phyloP scores from a whole-genome alignment of 2,113 vertebrate genomes.

The Coptodon bakossiorum region DNA sequence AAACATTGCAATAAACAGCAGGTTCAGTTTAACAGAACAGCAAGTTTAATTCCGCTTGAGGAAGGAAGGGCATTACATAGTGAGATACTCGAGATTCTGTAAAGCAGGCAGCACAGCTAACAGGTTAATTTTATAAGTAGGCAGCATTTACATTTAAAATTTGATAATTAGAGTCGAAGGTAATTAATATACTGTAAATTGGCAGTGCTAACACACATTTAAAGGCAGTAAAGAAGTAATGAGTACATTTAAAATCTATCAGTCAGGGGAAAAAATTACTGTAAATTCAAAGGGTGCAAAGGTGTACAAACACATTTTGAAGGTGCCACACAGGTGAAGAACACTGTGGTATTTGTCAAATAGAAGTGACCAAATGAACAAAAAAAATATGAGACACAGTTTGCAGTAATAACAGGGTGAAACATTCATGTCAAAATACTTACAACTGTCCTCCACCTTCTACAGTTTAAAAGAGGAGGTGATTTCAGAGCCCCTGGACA shows the following conservation, averaged over 20 bases:
- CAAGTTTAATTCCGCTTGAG: neutral
- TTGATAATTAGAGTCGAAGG: neutral
- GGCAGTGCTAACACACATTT: neutral
- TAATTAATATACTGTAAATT: neutral
- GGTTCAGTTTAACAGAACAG: neutral
- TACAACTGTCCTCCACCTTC: neutral
- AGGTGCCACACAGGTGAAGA: neutral
- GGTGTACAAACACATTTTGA: neutral
- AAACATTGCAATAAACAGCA: neutral
- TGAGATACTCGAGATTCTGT: neutral
- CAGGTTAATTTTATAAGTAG: neutral
- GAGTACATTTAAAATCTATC: neutral
- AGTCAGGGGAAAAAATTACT: accelerated
- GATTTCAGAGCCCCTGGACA: neutral
- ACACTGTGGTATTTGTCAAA: accelerated
- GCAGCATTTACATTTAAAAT: neutral
- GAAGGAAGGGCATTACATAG: neutral
- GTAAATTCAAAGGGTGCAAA: neutral
- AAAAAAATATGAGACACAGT: accelerated
- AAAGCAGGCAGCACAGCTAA: neutral
- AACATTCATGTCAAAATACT: neutral
- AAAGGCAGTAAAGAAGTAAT: neutral
- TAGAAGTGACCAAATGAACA: neutral
- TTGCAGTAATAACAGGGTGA: neutral
- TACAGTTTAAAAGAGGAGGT: accelerated